Evolutionary conservation across 2,888 invertebrate genomes (phyloP).

Genomic region (Augochlorella aurata): DNA sequence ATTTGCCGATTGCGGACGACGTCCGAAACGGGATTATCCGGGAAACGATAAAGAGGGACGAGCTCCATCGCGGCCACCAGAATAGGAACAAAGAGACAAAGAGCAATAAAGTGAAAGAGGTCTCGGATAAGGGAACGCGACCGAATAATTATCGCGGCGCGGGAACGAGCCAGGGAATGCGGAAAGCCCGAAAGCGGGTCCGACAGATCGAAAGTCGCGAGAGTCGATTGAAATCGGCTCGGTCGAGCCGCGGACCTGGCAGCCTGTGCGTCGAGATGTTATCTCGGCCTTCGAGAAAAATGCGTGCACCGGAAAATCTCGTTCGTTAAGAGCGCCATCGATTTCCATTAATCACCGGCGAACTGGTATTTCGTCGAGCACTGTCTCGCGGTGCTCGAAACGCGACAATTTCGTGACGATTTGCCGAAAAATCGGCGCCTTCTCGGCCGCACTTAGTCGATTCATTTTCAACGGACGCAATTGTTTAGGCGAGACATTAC

Average conservation of each 20-base stretch:
- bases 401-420: background rate
- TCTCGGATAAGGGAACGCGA: background rate
- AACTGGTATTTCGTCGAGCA: background rate
- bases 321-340: constrained; percentile 24
- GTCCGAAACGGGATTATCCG: too few relatives aligned
- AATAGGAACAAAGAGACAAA: too few relatives aligned
- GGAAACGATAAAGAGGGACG: too few relatives aligned
- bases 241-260: background rate
- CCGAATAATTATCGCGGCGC: background rate
- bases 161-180: background rate
- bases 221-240: constrained; percentile 1
- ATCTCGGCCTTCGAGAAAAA: constrained; percentile 12
- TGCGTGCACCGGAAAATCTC: constrained; percentile 23
- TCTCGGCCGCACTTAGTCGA: too few relatives aligned
- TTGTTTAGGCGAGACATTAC: too few relatives aligned
- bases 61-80: too few relatives aligned
- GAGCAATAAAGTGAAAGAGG: too few relatives aligned
- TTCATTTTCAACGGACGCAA: too few relatives aligned
- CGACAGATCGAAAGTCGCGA: background rate
- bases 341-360: constrained; percentile 46
- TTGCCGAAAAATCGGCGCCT: background rate
- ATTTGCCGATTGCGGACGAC: too few relatives aligned
- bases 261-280: background rate
- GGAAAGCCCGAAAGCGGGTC: background rate
- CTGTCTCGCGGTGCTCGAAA: background rate